These are phyloP conservation scores for Orientallactaga sibirica DNA, from an alignment of 2,797 vertebrate species.

Conservation along the genomic window DNA sequence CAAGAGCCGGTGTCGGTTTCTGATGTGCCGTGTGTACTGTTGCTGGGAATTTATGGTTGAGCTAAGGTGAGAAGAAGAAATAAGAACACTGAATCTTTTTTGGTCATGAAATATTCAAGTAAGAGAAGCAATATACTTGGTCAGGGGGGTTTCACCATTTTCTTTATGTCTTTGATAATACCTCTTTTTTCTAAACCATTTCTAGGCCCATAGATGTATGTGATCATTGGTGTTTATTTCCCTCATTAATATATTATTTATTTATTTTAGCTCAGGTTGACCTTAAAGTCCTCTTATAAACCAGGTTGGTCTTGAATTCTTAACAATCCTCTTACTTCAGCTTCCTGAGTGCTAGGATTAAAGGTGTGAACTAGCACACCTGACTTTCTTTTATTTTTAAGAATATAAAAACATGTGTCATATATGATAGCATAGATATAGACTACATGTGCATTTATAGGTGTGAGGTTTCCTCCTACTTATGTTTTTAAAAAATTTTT, in stretches of 20 bases:
- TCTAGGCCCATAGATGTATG: neutral
- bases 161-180: constrained; percentile 17
- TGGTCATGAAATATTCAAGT: constrained; percentile 46
- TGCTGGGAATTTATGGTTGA: constrained; percentile 93
- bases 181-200: neutral
- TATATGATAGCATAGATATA: too few species aligned
- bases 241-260: neutral
- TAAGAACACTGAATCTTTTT: constrained; percentile 30
- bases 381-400: neutral
- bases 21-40: constrained; percentile 92
- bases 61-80: constrained; percentile 87
- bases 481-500: too few species aligned
- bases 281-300: neutral
- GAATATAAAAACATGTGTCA: too few species aligned
- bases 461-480: too few species aligned
- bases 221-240: constrained; percentile 31
- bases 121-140: constrained; percentile 11
- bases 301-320: neutral
- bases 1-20: constrained; percentile 92
- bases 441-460: too few species aligned
- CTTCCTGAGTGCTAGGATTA: neutral
- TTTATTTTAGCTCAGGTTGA: neutral
- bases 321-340: neutral
- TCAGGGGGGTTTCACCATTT: constrained; percentile 9
- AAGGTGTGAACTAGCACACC: neutral